Evolutionary conservation across 2,113 vertebrate genomes (phyloP).

Genomic region (Lipophrys pholis): DNA sequence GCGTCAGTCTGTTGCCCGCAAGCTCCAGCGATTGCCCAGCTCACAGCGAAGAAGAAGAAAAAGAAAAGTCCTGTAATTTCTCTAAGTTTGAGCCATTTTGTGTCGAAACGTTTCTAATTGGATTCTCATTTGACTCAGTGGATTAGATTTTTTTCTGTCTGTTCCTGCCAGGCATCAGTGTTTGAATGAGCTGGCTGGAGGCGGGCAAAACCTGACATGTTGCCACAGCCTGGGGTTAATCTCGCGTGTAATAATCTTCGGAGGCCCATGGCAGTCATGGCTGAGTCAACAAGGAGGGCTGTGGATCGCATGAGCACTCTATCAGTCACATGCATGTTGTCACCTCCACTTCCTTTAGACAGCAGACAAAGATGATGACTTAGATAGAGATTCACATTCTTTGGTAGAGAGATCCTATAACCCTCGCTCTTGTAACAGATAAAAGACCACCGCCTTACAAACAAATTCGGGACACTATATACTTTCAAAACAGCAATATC

Average conservation of each 20-base stretch:
- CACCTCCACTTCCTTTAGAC: too few species aligned
- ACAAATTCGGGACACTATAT: too few species aligned
- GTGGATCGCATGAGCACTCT: slow-evolving; percentile 29
- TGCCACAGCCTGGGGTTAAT: slow-evolving; percentile 14
- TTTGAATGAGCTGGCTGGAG: neutral
- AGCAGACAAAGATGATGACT: too few species aligned
- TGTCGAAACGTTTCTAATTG: too few species aligned
- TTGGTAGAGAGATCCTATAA: too few species aligned
- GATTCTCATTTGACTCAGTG: too few species aligned
- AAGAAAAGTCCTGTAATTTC: neutral
- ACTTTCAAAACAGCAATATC: too few species aligned
- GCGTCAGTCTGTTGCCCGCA: slow-evolving; percentile 20
- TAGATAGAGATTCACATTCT: too few species aligned
- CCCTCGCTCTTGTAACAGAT: too few species aligned
- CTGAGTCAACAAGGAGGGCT: slow-evolving; percentile 63
- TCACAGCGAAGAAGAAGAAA: neutral
- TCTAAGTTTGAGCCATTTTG: too few species aligned
- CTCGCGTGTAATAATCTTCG: slow-evolving; percentile 2
- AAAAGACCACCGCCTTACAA: too few species aligned
- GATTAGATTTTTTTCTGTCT: neutral
- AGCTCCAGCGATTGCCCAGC: slow-evolving; percentile 1
- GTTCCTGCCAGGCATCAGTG: neutral
- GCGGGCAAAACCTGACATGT: slow-evolving; percentile 6
- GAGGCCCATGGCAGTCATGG: slow-evolving; percentile 18
- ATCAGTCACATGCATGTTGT: slow-evolving; percentile 49